Percentiles rank a stretch among this genome's conserved stretches.
These are phyloP conservation scores for Xiphophorus hellerii DNA, from an alignment of 2,113 vertebrate species.

Conservation along the genomic window DNA sequence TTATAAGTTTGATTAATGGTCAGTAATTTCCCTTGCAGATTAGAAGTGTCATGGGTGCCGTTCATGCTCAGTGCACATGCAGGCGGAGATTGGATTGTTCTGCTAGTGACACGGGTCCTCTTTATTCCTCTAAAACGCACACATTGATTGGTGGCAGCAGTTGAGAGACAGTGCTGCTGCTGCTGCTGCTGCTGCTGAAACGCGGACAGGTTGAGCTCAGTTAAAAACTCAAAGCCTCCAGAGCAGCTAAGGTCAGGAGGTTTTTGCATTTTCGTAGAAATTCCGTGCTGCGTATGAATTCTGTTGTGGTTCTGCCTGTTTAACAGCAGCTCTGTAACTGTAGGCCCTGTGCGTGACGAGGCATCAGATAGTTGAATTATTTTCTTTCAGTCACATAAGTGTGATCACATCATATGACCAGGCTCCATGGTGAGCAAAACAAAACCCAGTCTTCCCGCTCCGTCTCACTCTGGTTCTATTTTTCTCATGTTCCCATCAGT, in stretches of 20 bases:
- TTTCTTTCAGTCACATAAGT: constrained; percentile 36
- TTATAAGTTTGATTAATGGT: constrained; percentile 25
- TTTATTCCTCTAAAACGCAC: constrained; percentile 29
- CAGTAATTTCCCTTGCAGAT: constrained; percentile 57
- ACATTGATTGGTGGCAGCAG: constrained; percentile 32
- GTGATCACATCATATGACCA: constrained; percentile 71
- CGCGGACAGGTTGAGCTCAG: constrained; percentile 24
- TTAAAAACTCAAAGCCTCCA: constrained; percentile 20
- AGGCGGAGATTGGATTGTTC: constrained; percentile 19
- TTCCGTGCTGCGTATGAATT: constrained; percentile 18
- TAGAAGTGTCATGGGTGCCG: constrained; percentile 63
- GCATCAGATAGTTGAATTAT: constrained; percentile 11
- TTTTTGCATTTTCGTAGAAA: constrained; percentile 35
- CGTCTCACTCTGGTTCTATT: constrained; percentile 57
- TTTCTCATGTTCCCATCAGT: constrained; percentile 54
- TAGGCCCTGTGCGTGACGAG: constrained; percentile 4
- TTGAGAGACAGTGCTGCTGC: constrained; percentile 48
- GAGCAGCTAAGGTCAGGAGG: constrained; percentile 39
- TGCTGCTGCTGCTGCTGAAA: constrained; percentile 48
- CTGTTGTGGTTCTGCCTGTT: constrained; percentile 15
- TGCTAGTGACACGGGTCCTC: constrained; percentile 15
- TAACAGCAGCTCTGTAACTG: constrained; percentile 28
- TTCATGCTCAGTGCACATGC: constrained; percentile 43
- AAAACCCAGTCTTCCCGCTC: constrained; percentile 31
- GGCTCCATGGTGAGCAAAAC: constrained; percentile 42